phyloP scores from a whole-genome alignment of 23 tunicate genomes.

The Trididemnum clinides region DNA sequence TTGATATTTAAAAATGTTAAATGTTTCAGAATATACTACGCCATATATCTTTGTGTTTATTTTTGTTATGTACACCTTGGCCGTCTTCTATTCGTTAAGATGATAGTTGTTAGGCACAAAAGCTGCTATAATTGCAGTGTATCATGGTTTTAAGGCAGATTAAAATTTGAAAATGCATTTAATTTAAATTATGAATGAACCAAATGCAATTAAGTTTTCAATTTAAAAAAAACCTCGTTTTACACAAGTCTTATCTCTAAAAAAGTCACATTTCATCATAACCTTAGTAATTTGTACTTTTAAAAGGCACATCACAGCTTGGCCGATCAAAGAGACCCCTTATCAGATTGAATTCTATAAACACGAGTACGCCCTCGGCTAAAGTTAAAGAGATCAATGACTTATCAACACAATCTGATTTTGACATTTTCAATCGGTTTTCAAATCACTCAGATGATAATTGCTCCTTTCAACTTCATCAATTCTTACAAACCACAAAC shows the following conservation, averaged over 20 bases:
- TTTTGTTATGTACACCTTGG: no score
- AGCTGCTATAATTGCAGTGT: no score
- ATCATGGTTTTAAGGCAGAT: no score
- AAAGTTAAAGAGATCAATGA: neutral
- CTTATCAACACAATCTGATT: neutral
- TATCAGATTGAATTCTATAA: conserved; percentile 6
- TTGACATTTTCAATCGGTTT: neutral
- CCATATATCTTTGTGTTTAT: no score
- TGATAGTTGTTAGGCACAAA: no score
- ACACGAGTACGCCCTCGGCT: conserved; percentile 7
- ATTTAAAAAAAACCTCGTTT: neutral
- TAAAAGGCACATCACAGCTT: neutral
- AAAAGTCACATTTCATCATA: neutral
- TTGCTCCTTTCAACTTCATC: no score
- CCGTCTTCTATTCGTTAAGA: no score
- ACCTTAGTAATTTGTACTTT: conserved; percentile 5
- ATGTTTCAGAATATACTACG: no score
- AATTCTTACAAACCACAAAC: no score
- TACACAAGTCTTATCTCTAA: neutral
- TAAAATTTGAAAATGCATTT: neutral
- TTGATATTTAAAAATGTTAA: no score
- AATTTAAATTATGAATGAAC: conserved; percentile 6
- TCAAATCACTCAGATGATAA: conserved; percentile 2
- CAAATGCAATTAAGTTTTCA: conserved; percentile 2
- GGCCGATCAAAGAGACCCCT: neutral